Conservation (phyloP, 2,888 invertebrate species). For the Aphidius colemani region DNA sequence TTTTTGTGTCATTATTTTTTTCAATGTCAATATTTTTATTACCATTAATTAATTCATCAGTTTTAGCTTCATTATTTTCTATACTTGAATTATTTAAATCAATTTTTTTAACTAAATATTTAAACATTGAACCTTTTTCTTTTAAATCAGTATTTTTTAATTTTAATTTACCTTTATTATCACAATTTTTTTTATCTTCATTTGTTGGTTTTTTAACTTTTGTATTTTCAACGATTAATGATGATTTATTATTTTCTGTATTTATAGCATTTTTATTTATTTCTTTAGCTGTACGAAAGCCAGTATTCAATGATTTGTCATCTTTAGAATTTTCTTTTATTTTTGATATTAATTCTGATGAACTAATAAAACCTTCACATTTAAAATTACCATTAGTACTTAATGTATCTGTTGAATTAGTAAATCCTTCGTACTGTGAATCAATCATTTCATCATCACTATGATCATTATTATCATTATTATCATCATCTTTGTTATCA, state of each 20-base stretch:
- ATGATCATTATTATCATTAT: not conserved
- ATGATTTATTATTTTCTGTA: not conserved
- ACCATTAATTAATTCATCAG: not conserved
- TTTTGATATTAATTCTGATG: too few relatives aligned
- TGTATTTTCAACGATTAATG: slow-evolving; percentile 7
- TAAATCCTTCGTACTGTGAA: not conserved
- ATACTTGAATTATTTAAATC: slow-evolving; percentile 7
- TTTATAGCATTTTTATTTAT: slow-evolving; percentile 30
- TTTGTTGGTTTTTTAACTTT: slow-evolving; percentile 7
- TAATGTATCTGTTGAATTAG: too few relatives aligned
- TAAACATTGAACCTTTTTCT: slow-evolving; percentile 31
- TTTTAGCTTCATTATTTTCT: slow-evolving; percentile 23
- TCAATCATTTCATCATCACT: slow-evolving; percentile 18
- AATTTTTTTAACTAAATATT: slow-evolving; percentile 32
- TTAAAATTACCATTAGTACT: too few relatives aligned
- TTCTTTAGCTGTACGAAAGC: slow-evolving; percentile 48
- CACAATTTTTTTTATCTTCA: not conserved
- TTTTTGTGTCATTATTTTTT: slow-evolving; percentile 1
- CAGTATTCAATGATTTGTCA: slow-evolving; percentile 18
- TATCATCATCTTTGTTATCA: not conserved
- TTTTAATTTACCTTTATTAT: slow-evolving; percentile 27
- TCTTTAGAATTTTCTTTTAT: slow-evolving; percentile 20
- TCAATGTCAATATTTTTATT: slow-evolving; percentile 3
- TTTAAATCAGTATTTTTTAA: slow-evolving; percentile 20
- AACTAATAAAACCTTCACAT: too few relatives aligned